Evolutionary conservation across 2,888 invertebrate genomes (phyloP).

Genomic region (Drosophila merina): DNA sequence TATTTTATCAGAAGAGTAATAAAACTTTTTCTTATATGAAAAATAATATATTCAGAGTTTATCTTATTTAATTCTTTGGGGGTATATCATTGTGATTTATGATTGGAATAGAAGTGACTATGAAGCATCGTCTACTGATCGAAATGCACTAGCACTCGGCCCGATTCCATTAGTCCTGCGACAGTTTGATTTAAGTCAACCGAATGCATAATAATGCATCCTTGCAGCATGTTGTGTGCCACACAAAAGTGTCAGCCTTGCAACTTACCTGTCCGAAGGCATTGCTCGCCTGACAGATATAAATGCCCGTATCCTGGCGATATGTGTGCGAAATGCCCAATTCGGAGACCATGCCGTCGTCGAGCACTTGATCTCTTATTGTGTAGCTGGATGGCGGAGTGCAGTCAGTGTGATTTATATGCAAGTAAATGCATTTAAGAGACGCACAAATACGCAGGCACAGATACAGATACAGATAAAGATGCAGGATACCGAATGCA

Average conservation of each 20-base stretch:
- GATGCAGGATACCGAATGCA: conserved; percentile 9
- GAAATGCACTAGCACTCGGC: conserved; percentile 22
- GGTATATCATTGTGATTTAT: conserved; percentile 19
- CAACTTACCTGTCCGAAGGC: conserved; percentile 92
- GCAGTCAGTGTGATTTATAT: conserved; percentile 65
- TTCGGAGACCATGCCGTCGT: conserved; percentile 93
- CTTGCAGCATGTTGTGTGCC: conserved; percentile 31
- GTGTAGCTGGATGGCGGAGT: conserved; percentile 85
- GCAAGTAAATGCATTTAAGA: conserved; percentile 79
- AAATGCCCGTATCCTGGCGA: conserved; percentile 94
- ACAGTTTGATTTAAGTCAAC: conserved; percentile 40
- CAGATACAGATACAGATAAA: conserved; percentile 27
- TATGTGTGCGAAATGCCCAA: conserved; percentile 93
- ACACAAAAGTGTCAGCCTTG: conserved; percentile 64
- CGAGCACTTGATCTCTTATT: conserved; percentile 90
- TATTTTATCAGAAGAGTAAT: neutral
- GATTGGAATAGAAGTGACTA: neutral
- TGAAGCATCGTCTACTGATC: conserved; percentile 11
- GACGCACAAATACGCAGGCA: conserved; percentile 50
- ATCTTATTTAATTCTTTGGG: no score
- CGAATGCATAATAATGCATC: conserved; percentile 36
- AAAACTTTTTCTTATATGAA: no score
- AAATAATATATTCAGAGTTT: no score
- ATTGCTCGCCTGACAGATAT: conserved; percentile 94
- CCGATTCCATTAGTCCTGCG: conserved; percentile 35